A percentile compares a stretch with the other conserved stretches of the same genome.
Evolutionary conservation across 2,888 invertebrate genomes (phyloP).

Genomic region (Tipula confusa): DNA sequence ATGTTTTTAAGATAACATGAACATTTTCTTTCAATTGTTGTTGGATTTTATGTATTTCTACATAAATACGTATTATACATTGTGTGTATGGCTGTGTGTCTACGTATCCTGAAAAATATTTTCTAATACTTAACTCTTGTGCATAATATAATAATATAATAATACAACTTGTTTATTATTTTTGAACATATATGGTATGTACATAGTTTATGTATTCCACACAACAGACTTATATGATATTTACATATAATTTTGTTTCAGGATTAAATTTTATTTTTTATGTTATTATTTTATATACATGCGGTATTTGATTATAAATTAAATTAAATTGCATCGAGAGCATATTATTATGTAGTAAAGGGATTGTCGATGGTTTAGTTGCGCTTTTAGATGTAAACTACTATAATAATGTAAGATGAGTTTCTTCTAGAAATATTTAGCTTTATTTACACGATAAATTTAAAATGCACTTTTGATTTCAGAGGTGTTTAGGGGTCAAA

Average conservation of each 20-base stretch:
- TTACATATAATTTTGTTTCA: neutral
- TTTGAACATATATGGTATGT: neutral
- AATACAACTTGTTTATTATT: neutral
- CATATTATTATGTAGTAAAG: too few relatives aligned
- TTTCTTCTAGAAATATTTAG: too few relatives aligned
- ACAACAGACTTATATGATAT: neutral
- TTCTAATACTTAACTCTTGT: neutral
- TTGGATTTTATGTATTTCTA: neutral
- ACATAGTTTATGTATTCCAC: neutral
- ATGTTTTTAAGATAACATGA: neutral
- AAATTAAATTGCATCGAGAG: too few relatives aligned
- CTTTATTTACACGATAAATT: too few relatives aligned
- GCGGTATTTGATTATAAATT: neutral
- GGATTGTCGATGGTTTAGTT: too few relatives aligned
- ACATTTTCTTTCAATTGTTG: neutral
- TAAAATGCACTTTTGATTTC: too few relatives aligned
- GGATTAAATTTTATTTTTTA: neutral
- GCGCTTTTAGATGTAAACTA: too few relatives aligned
- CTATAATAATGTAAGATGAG: too few relatives aligned
- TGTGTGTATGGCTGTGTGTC: neutral
- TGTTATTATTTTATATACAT: neutral
- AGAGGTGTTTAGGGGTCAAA: too few relatives aligned
- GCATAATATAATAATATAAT: neutral
- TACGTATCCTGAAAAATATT: neutral
- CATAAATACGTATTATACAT: too few relatives aligned